Conservation (phyloP, 2,113 vertebrate genomes). For the Climacteris rufus region DNA sequence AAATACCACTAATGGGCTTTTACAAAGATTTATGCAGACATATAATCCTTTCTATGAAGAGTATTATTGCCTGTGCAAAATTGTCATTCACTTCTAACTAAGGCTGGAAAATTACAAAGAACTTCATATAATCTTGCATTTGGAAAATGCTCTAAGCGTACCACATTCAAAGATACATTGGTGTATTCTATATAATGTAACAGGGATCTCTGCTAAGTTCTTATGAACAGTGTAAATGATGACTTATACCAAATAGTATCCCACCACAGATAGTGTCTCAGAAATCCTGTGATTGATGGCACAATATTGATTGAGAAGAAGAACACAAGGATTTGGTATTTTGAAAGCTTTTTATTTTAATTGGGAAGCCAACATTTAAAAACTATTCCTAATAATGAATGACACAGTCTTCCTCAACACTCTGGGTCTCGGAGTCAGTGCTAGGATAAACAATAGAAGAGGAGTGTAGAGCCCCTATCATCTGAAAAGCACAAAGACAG, state of each 20-base stretch:
- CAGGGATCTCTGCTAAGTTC: neutral
- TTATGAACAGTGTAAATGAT: neutral
- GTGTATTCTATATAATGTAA: neutral
- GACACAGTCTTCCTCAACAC: neutral
- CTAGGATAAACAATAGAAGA: neutral
- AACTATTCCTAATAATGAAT: neutral
- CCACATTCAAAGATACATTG: neutral
- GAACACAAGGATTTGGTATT: neutral
- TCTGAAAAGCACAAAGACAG: neutral
- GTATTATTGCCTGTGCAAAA: neutral
- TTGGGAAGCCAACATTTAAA: neutral
- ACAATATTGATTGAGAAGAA: neutral
- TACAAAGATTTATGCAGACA: conserved; percentile 19
- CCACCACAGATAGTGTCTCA: neutral
- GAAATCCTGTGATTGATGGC: neutral
- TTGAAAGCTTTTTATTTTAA: neutral
- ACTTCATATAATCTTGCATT: neutral
- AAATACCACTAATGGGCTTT: conserved; percentile 40
- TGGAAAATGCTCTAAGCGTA: neutral
- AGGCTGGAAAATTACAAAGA: neutral
- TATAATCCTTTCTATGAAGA: conserved; percentile 8
- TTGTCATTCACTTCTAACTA: neutral
- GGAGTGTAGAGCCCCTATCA: neutral
- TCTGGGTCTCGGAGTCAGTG: neutral
- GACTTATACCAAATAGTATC: neutral